Evolutionary conservation across 1,140 invertebrate genomes (phyloP).

Genomic region (Aphelinus certus): DNA sequence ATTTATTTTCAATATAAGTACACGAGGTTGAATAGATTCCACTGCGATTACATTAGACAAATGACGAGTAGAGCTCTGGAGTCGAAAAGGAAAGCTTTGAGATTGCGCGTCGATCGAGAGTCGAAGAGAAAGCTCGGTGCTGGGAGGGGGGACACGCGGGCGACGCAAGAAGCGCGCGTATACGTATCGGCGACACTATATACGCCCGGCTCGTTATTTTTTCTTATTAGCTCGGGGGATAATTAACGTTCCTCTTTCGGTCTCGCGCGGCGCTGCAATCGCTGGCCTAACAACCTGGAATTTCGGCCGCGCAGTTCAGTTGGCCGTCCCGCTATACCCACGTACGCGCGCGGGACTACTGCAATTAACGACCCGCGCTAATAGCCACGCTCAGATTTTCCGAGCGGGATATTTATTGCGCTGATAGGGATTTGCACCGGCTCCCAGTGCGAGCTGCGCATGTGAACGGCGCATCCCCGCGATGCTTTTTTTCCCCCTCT

Average conservation of each 20-base stretch:
- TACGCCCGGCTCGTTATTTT: constrained; percentile 53
- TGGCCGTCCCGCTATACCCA: too few species aligned
- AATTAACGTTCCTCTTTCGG: constrained; percentile 53
- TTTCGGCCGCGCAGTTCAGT: constrained; percentile 42
- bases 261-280: constrained; percentile 45
- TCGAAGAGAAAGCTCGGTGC: constrained; percentile 2
- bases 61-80: too few species aligned
- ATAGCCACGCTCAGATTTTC: constrained; percentile 19
- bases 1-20: too few species aligned
- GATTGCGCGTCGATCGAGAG: too few species aligned
- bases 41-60: too few species aligned
- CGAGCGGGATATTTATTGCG: neutral
- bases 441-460: neutral
- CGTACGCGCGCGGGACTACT: neutral
- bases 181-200: neutral
- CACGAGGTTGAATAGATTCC: too few species aligned
- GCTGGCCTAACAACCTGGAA: constrained; percentile 55
- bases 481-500: too few species aligned
- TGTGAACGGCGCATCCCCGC: too few species aligned
- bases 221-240: constrained; percentile 54
- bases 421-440: neutral
- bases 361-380: constrained; percentile 34
- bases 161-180: constrained; percentile 7
- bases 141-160: neutral
- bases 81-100: too few species aligned